phyloP scores from a whole-genome alignment of 2,888 invertebrate genomes.

The Drosophila tripunctata region DNA sequence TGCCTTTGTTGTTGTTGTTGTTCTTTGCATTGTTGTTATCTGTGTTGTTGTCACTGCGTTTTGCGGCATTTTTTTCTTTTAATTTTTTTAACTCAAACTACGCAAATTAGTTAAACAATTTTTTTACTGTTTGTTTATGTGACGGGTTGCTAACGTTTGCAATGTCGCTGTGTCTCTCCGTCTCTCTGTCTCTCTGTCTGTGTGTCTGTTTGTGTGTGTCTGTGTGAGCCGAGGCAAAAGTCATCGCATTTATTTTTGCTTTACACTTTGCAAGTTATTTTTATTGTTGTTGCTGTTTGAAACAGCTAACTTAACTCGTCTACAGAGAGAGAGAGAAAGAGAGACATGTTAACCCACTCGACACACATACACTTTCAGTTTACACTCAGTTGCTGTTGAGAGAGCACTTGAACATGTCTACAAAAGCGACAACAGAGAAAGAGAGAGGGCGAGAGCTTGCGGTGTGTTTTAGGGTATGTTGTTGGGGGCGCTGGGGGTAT shows the following conservation, averaged over 20 bases:
- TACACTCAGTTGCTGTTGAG: constrained; percentile 10
- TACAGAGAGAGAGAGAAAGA: constrained; percentile 21
- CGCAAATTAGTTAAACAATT: constrained; percentile 56
- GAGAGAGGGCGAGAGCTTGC: background rate
- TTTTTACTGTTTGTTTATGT: constrained; percentile 40
- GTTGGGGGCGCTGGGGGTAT: background rate
- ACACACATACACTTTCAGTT: constrained; percentile 2
- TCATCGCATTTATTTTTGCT: constrained; percentile 44
- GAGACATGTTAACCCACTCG: constrained; percentile 14
- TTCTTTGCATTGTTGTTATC: constrained; percentile 5
- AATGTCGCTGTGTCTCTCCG: background rate
- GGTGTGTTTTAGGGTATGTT: background rate
- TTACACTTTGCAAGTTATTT: constrained; percentile 40
- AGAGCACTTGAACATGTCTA: constrained; percentile 15
- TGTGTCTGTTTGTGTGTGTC: constrained; percentile 11
- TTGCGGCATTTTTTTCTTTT: constrained; percentile 23
- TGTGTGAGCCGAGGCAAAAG: constrained; percentile 6
- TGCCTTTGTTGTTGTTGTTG: background rate
- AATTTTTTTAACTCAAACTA: constrained; percentile 23
- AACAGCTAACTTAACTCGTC: constrained; percentile 49
- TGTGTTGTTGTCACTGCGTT: background rate
- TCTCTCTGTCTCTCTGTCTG: constrained; percentile 3
- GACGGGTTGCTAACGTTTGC: constrained; percentile 30
- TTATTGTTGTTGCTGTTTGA: constrained; percentile 26
- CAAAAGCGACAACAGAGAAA: background rate